Base-by-base conservation (phyloP, 2,888 invertebrate genomes). In the Pandemis cinnamomeana region DNA sequence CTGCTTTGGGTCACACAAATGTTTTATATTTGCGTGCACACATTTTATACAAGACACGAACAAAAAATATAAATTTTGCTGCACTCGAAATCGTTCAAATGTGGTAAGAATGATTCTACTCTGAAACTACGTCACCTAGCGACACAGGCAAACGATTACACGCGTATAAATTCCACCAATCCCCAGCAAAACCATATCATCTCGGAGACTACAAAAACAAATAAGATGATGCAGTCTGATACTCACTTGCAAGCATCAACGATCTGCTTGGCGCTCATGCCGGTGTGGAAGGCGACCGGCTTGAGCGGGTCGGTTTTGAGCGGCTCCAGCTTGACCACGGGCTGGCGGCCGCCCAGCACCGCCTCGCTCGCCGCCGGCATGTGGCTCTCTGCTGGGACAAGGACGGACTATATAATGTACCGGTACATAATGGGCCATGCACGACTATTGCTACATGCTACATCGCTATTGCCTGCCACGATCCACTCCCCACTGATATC, bases 231-330 rank as follows among this genome's bases (percentile, higher is more conserved):
- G 20, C 20, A 44, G 44, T 6, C 13, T n/a, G 13, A 20, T 62
- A 95, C 95, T 89, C 92, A 96, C 95, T 96, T 97, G 92, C 97
- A 97, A 5, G 96, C 91, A 71, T 97, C 96, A 13, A 96, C 83
- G 62, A 98, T 92, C 80, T 96, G 95, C 80, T 96, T 96, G 27
- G 98, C 95, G 82, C 95, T 96, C 97, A 98, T 97, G 76, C 96
- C 96, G 81, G 96, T 96, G 79, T 95, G 95, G 87, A 96, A 97
- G 77, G 96, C 95, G 67, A 96, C 95, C 53, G 96, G 95, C 64
- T 95, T 94, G 76, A 95, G 95, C 69, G 96, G 95, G 71, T 96
- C 96, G 0, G 91, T 88, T 86, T 95, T 95, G 44, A 96, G 90
- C 66, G 95, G 95, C 84, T 96, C 96, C 63, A 96, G 89, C 82